phyloP scores from a whole-genome alignment of 2,888 invertebrate genomes.

The Panopea generosa region DNA sequence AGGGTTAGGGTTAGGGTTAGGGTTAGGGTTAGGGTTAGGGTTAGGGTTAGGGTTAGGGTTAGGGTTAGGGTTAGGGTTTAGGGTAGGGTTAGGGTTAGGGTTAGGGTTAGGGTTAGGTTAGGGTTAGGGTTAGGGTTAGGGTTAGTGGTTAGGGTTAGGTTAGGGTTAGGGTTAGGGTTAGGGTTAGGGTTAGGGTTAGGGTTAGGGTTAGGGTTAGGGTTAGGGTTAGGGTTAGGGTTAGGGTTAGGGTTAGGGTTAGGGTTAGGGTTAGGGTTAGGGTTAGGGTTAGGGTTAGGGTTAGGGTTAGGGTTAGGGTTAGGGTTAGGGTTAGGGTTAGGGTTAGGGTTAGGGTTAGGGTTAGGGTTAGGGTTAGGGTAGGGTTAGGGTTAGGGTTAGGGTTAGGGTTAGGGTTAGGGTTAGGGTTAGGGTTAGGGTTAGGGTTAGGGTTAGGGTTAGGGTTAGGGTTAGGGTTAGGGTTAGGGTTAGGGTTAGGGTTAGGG shows the following conservation, averaged over 20 bases:
- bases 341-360: slow-evolving; percentile 47
- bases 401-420: slow-evolving; percentile 56
- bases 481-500: slow-evolving; percentile 59
- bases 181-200: slow-evolving; percentile 43
- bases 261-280: slow-evolving; percentile 49
- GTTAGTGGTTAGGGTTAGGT: slow-evolving; percentile 38
- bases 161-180: slow-evolving; percentile 50
- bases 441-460: slow-evolving; percentile 62
- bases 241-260: slow-evolving; percentile 52
- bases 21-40: slow-evolving; percentile 56
- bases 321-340: slow-evolving; percentile 46
- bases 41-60: slow-evolving; percentile 67
- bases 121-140: slow-evolving; percentile 62
- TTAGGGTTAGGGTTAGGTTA: slow-evolving; percentile 51
- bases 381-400: slow-evolving; percentile 53
- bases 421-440: slow-evolving; percentile 54
- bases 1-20: slow-evolving; percentile 53
- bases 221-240: slow-evolving; percentile 51
- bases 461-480: slow-evolving; percentile 61
- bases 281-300: slow-evolving; percentile 50
- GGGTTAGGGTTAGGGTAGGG: slow-evolving; percentile 27
- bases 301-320: slow-evolving; percentile 43
- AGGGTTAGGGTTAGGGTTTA: slow-evolving; percentile 60
- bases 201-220: slow-evolving; percentile 46
- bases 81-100: slow-evolving; percentile 64